phyloP scores from a whole-genome alignment of 2,888 invertebrate genomes.

The Invenusta paracnida region DNA sequence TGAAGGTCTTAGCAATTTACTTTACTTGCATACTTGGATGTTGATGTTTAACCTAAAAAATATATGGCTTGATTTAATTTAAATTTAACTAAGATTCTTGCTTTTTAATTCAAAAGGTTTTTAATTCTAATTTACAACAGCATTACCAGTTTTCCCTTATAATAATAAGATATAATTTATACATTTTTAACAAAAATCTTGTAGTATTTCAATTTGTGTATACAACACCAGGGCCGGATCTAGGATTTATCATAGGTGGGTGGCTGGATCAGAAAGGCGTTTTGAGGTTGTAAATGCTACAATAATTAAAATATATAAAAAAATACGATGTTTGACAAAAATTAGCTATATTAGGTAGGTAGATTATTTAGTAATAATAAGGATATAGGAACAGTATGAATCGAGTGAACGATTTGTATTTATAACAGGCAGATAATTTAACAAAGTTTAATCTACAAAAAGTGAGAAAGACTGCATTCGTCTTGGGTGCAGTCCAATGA shows the following conservation, averaged over 20 bases:
- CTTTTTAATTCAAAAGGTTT: too few species aligned
- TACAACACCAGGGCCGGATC: conserved; percentile 29
- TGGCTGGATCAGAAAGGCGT: conserved; percentile 15
- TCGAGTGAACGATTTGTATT: not conserved
- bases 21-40: too few species aligned
- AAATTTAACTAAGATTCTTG: too few species aligned
- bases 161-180: too few species aligned
- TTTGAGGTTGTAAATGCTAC: not conserved
- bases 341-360: conserved; percentile 29
- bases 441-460: conserved; percentile 3
- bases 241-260: conserved; percentile 26
- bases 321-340: conserved; percentile 11
- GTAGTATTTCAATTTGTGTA: too few species aligned
- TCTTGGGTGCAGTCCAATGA: conserved; percentile 23
- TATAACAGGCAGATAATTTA: conserved; percentile 1
- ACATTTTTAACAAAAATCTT: too few species aligned
- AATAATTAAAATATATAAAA: conserved; percentile 29
- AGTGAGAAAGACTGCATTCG: conserved; percentile 12
- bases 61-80: too few species aligned
- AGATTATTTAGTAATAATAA: conserved; percentile 15
- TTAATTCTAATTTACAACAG: too few species aligned
- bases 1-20: too few species aligned
- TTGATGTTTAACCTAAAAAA: too few species aligned
- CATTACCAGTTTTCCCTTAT: too few species aligned
- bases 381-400: not conserved